Evolutionary conservation across 2,797 vertebrate genomes (phyloP).

Genomic region (Champsocephalus esox): DNA sequence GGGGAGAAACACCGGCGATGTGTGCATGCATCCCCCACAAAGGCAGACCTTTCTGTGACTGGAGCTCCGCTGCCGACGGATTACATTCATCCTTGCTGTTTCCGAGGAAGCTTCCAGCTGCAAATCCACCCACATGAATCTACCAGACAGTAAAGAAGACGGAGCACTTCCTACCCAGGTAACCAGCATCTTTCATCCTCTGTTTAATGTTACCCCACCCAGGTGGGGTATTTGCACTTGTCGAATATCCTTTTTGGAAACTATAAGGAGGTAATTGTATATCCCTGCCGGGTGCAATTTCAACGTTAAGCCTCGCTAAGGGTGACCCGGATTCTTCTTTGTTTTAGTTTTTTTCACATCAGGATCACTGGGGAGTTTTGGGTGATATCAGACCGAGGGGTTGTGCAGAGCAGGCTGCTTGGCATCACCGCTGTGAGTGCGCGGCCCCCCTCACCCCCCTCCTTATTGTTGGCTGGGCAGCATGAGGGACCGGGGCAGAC

Average conservation of each 20-base stretch:
- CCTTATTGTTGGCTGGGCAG: constrained; percentile 72
- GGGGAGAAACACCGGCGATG: constrained; percentile 56
- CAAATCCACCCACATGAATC: constrained; percentile 80
- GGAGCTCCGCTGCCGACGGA: constrained; percentile 72
- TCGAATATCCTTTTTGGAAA: constrained; percentile 35
- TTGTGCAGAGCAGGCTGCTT: constrained; percentile 56
- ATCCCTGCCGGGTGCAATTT: constrained; percentile 12
- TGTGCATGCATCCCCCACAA: constrained; percentile 67
- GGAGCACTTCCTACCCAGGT: constrained; percentile 78
- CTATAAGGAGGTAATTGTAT: constrained; percentile 29
- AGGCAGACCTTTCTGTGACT: constrained; percentile 67
- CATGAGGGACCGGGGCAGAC: constrained; percentile 70
- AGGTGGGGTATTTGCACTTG: constrained; percentile 41
- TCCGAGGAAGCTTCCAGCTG: constrained; percentile 74
- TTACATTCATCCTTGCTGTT: constrained; percentile 72
- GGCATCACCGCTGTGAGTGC: constrained; percentile 58
- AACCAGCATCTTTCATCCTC: constrained; percentile 42
- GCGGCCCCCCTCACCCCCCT: constrained; percentile 35
- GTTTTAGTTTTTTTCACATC: not conserved
- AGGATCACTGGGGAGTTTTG: constrained; percentile 47
- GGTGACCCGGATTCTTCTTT: constrained; percentile 1
- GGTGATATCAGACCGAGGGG: constrained; percentile 14
- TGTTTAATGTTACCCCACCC: constrained; percentile 66
- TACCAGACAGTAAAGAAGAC: constrained; percentile 66
- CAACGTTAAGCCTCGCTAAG: constrained; percentile 7